Base-by-base conservation (phyloP, 2,888 invertebrate genomes). In the Xylota sylvarum region DNA sequence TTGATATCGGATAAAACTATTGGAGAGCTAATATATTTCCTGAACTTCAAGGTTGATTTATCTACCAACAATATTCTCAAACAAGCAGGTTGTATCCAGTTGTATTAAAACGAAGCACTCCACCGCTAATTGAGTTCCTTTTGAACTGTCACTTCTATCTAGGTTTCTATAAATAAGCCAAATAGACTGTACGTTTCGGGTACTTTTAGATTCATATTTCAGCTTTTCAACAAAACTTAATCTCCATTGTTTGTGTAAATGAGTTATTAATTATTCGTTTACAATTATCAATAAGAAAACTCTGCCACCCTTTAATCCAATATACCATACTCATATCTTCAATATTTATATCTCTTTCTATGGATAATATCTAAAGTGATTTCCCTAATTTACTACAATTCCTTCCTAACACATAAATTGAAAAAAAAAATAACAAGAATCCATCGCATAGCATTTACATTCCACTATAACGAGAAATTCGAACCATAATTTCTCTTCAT, bases 301-400 rank as follows among this genome's bases (percentile, higher is more conserved):
- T 4, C 43, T 14, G 3, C 4, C 9, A 46, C 17, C 5, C n/a
- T 4, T 3, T 5, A 17, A 1, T 0, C 17, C n/a, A 56, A 10
- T 14, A 5, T 37, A 10, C 58, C 1, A 19, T 37, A 58, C 12
- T 19, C 37, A 58, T 19, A 37, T 58, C 12, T 37, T 5, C 37
- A 58, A 35, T 40, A 12, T 60, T 60, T 12, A 37, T 19, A 4
- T 6, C 2, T 60, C 37, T 12, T 60, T n/a, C 23, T 3, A 0
- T 3, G 2, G 46, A 10, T 32, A 48, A 48, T 64, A 64, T 17
- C 64, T 64, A 10, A 64, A 64, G 32, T 48, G 30, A 30, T 30
- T 65, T n/a, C 19, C 46, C 40, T 46, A 35, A 72, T 58, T 48
- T 72, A 58, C 56, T 46, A 52, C 14, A 50, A 62, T 62, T 40